Evolutionary conservation across 2,113 vertebrate species (phyloP).

Genomic region (Pomatorhinus ruficollis): DNA sequence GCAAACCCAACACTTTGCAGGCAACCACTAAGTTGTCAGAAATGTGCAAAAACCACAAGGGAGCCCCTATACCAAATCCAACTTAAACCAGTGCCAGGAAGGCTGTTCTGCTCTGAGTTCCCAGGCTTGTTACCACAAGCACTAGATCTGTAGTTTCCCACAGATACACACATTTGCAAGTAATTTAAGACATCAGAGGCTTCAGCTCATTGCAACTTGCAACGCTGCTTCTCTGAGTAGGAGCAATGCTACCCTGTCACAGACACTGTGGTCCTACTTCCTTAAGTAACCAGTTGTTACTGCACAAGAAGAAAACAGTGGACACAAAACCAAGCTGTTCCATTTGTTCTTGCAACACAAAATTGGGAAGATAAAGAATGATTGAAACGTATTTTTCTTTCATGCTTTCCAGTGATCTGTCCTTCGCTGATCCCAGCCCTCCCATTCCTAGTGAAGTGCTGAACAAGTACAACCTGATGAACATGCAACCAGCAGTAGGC

Average conservation of each 20-base stretch:
- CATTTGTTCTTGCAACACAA: background rate
- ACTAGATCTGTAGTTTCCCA: background rate
- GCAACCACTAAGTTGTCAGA: background rate
- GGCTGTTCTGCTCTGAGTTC: background rate
- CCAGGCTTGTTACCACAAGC: slow-evolving; percentile 7
- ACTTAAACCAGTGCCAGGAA: background rate
- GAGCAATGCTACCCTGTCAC: background rate
- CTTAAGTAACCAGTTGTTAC: background rate
- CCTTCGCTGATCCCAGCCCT: background rate
- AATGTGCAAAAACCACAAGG: background rate
- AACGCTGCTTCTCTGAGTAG: background rate
- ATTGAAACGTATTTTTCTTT: background rate
- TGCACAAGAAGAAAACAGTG: accelerated
- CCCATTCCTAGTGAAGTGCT: background rate
- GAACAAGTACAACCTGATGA: background rate
- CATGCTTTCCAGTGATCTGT: background rate
- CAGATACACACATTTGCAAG: background rate
- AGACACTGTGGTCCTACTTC: accelerated
- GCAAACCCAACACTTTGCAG: background rate
- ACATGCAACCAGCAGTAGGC: background rate
- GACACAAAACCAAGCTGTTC: background rate
- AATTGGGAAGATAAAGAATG: background rate
- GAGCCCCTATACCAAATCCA: background rate
- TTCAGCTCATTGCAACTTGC: background rate
- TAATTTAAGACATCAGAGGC: background rate